These are phyloP conservation scores for Merodon equestris DNA, from an alignment of 2,888 invertebrate species.

Conservation along the genomic window DNA sequence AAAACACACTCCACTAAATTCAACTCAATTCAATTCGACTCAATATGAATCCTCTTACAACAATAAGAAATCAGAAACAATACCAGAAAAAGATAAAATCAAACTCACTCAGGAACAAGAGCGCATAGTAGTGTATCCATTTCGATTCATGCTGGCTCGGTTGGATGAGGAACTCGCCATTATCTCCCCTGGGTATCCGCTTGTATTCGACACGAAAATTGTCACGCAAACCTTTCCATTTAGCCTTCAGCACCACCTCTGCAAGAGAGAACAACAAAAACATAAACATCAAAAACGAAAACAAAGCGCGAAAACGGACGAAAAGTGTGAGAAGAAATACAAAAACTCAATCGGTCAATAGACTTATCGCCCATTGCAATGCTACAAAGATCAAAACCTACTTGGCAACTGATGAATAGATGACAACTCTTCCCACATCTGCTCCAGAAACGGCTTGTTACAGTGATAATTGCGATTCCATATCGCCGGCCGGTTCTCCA, in stretches of 20 bases:
- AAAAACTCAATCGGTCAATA: slow-evolving; percentile 26
- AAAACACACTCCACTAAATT: too few species aligned
- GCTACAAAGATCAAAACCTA: slow-evolving; percentile 68
- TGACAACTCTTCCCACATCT: slow-evolving; percentile 78
- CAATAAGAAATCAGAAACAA: not conserved
- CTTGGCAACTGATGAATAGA: slow-evolving; percentile 77
- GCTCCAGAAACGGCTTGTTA: slow-evolving; percentile 78
- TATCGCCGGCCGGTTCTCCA: slow-evolving; percentile 78
- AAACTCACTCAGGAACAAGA: slow-evolving; percentile 77
- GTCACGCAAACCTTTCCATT: slow-evolving; percentile 79
- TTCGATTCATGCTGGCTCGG: slow-evolving; percentile 78
- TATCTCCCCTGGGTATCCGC: slow-evolving; percentile 77
- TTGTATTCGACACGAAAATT: slow-evolving; percentile 79
- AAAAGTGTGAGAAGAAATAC: too few species aligned
- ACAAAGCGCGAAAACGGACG: too few species aligned
- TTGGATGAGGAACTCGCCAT: slow-evolving; percentile 77
- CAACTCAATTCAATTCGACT: not conserved
- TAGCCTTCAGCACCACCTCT: slow-evolving; percentile 78
- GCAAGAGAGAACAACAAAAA: slow-evolving; percentile 19
- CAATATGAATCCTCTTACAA: not conserved
- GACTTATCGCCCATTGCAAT: slow-evolving; percentile 22
- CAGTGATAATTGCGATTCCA: slow-evolving; percentile 79
- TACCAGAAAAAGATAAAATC: not conserved
- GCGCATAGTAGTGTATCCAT: slow-evolving; percentile 78
- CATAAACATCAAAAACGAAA: not conserved